Evolutionary conservation across 2,888 invertebrate genomes (phyloP).

Genomic region (Pachycephus smyrnensis): DNA sequence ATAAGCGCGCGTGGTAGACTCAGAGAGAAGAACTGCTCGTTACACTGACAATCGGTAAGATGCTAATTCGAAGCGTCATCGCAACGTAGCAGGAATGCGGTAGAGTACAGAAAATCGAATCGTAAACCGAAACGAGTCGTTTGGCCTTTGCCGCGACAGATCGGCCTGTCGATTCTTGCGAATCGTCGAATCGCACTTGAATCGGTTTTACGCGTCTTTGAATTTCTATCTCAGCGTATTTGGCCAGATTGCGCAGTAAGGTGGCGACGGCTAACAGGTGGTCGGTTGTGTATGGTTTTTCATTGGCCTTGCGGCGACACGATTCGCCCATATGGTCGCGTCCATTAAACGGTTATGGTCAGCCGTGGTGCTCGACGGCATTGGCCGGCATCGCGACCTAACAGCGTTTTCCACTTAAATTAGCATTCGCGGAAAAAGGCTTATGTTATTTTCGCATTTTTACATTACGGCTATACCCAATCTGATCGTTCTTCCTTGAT

Average conservation of each 20-base stretch:
- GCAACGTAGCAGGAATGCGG: not conserved
- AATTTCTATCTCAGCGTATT: not conserved
- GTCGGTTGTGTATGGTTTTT: constrained; percentile 28
- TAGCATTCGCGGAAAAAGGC: not conserved
- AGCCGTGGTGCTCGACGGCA: not conserved
- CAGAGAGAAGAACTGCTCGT: not conserved
- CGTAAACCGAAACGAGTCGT: not conserved
- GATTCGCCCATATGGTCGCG: constrained; percentile 35
- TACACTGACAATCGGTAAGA: not conserved
- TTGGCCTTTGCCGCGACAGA: not conserved
- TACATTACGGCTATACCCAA: not conserved
- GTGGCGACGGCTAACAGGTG: not conserved
- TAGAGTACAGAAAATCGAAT: not conserved
- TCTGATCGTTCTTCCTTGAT: not conserved
- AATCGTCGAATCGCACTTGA: not conserved
- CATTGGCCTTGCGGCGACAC: constrained; percentile 34
- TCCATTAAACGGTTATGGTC: constrained; percentile 8
- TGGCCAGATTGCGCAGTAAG: not conserved
- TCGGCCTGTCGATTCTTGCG: not conserved
- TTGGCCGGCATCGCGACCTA: not conserved
- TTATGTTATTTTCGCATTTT: not conserved
- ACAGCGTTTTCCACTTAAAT: not conserved
- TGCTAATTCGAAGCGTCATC: not conserved
- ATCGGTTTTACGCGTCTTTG: not conserved
- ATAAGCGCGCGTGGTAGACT: not conserved